phyloP scores from a whole-genome alignment of 30 jellyfish, hydroid and myxozoan species.

The Turritopsis rubra region DNA sequence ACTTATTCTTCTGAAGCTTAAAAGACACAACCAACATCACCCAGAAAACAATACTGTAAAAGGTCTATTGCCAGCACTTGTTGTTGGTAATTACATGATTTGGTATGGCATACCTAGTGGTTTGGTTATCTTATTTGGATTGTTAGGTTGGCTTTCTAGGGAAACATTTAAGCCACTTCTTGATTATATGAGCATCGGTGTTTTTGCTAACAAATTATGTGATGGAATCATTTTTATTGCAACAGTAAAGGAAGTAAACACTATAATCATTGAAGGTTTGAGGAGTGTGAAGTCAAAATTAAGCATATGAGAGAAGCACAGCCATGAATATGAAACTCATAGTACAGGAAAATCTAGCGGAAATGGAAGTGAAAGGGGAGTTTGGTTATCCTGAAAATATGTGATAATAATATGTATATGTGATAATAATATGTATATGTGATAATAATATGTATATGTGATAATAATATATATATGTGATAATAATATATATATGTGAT shows the following conservation, averaged over 20 bases:
- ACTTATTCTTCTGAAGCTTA: background rate
- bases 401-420: too few species aligned
- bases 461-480: too few species aligned
- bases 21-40: background rate
- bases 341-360: too few species aligned
- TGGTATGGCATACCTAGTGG: background rate
- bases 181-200: background rate
- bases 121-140: background rate
- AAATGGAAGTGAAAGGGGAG: too few species aligned
- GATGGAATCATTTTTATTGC: background rate
- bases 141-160: background rate
- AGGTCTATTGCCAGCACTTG: background rate
- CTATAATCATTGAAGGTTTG: background rate
- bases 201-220: background rate
- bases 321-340: background rate
- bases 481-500: too few species aligned
- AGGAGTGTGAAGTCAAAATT: background rate
- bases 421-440: too few species aligned
- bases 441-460: too few species aligned
- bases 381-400: too few species aligned
- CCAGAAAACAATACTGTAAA: background rate
- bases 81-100: background rate
- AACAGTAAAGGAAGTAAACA: background rate
- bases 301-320: background rate
- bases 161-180: background rate